These are phyloP conservation scores for Lasaia peninsularis DNA, from an alignment of 1,140 invertebrate species.

Conservation along the genomic window DNA sequence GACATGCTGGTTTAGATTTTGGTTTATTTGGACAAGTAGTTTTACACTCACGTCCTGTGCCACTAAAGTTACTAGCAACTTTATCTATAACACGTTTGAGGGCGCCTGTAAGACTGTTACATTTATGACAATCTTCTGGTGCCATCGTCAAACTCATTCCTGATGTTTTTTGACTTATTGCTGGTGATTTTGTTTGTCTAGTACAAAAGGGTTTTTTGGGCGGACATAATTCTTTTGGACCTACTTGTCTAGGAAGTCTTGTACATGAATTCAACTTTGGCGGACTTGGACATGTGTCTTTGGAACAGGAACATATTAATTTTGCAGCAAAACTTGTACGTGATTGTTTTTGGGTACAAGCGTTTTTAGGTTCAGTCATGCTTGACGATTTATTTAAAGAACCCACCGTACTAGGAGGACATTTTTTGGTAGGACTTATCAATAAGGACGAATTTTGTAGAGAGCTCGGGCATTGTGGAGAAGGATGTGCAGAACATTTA, in stretches of 20 bases:
- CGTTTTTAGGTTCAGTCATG: no score
- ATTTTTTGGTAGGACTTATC: background rate
- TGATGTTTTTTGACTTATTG: constrained; percentile 14
- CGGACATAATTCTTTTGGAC: background rate
- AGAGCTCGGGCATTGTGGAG: background rate
- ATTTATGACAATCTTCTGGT: background rate
- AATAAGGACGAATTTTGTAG: background rate
- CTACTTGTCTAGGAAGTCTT: background rate
- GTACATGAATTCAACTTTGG: background rate
- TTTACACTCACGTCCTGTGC: constrained; percentile 1
- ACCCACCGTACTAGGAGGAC: background rate
- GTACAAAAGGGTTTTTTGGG: background rate
- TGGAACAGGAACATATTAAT: background rate
- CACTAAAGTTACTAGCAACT: constrained; percentile 9
- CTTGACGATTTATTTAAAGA: no score
- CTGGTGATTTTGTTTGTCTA: constrained; percentile 14
- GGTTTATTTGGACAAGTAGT: no score
- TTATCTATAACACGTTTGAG: constrained; percentile 14
- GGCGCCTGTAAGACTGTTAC: constrained; percentile 6
- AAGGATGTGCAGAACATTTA: background rate
- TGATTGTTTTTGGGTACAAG: background rate
- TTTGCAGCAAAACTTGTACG: background rate
- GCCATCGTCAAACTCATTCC: constrained; percentile 17
- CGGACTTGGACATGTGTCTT: background rate
- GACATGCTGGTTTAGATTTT: constrained; percentile 25